Conservation (phyloP, 2,888 invertebrate genomes). For the Chironomus riparius region DNA sequence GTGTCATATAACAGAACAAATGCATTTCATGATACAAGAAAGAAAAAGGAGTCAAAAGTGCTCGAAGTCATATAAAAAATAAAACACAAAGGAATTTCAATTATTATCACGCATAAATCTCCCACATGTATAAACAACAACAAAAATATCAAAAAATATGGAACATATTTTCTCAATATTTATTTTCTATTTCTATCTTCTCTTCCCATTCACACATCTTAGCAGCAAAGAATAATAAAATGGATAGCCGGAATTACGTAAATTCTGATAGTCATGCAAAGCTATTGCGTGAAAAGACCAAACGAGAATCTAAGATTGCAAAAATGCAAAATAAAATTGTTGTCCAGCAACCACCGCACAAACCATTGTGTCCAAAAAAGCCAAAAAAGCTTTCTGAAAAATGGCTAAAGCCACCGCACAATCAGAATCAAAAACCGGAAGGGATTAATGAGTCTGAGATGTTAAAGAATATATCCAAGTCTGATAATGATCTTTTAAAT, state of each 20-base stretch:
- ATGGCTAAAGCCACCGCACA: background rate
- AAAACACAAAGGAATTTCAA: background rate
- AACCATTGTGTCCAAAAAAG: conserved; percentile 6
- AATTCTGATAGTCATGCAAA: conserved; percentile 19
- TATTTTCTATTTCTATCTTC: background rate
- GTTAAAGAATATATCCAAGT: too few relatives aligned
- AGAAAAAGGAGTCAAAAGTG: background rate
- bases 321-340: conserved; percentile 23
- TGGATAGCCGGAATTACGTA: conserved; percentile 17
- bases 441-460: background rate
- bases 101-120: background rate
- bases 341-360: background rate
- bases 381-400: conserved; percentile 17
- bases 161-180: background rate
- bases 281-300: conserved; percentile 19
- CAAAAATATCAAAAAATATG: background rate
- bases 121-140: background rate
- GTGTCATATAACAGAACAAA: background rate
- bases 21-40: background rate
- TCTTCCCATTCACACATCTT: background rate
- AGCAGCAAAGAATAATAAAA: background rate
- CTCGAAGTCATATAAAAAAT: background rate
- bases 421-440: background rate
- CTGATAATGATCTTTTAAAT: conserved; percentile 45
- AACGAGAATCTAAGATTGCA: conserved; percentile 10